Evolutionary conservation across 2,113 vertebrate species (phyloP), one percentile per base, ranked within the genome.

Genomic region (Lampris megalopsis): DNA sequence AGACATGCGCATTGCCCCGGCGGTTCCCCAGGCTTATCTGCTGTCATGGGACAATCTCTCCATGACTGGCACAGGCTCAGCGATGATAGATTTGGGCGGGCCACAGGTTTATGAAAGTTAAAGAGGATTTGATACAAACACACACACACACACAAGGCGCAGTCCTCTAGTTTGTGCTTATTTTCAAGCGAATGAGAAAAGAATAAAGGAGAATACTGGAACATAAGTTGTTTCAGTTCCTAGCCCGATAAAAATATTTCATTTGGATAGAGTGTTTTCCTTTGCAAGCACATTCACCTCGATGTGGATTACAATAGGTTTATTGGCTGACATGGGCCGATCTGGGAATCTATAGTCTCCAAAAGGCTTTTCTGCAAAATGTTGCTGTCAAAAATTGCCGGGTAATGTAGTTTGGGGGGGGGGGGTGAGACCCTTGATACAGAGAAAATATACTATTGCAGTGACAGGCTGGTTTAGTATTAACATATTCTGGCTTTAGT

Each of bases 61-160:
- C 0, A 62, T 24, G 68, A 9, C 80, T 74, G 86, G 73, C 76
- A 73, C 69, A 50, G 66, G n/a, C 52, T 54, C 35, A 8, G 11
- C 48, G 73, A 58, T 52, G 73, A 58, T 76, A 69, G 63, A 81
- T 80, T 72, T 86, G 77, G 54, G 35, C 57, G 13, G 65, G 75
- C 67, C 58, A 50, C 69, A 73, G 63, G 67, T 87, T 88, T 77
- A 66, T 75, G 52, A 70, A 84, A 66, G 69, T 71, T 75, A 67
- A 48, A 68, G 65, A 73, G 82, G 82, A 85, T 86, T 86, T 82
- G 62, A 82, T 73, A 61, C 47, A 6, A 64, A 71, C 76, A 75
- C 53, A 73, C 47, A 36, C 42, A 37, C 24, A 41, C 3, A 9
- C 3, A 24, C 11, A 11, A 50, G 49, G 8, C 7, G 11, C 11